Evolutionary conservation across 2,113 vertebrate species (phyloP).

Genomic region (Octodon degus): DNA sequence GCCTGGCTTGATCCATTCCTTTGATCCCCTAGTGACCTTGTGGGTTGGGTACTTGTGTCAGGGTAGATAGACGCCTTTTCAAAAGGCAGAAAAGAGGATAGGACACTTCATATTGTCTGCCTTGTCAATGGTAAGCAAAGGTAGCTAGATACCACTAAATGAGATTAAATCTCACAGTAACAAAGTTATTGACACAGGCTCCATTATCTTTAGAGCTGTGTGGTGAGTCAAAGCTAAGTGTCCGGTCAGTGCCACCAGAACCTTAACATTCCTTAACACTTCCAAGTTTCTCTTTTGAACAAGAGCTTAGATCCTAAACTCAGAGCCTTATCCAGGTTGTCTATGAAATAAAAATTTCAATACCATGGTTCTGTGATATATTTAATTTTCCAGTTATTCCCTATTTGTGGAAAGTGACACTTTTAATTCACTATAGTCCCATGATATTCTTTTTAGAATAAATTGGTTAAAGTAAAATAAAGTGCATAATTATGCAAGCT

Average conservation of each 20-base stretch:
- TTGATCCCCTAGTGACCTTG: neutral
- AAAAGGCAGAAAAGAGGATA: neutral
- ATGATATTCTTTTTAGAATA: conserved; percentile 13
- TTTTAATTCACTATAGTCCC: neutral
- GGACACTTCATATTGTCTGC: neutral
- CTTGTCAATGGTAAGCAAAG: neutral
- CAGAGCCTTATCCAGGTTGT: neutral
- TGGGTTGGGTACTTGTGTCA: neutral
- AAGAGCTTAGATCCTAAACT: neutral
- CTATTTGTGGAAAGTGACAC: conserved; percentile 5
- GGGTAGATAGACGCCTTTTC: neutral
- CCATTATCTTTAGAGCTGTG: neutral
- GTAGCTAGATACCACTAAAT: neutral
- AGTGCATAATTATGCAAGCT: neutral
- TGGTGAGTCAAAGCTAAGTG: neutral
- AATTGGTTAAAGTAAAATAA: conserved; percentile 56
- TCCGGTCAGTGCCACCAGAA: neutral
- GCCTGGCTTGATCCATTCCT: neutral
- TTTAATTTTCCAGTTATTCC: neutral
- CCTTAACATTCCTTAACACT: neutral
- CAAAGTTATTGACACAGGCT: neutral
- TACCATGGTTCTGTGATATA: neutral
- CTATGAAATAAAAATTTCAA: neutral
- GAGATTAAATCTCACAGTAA: neutral
- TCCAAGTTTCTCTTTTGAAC: neutral